phyloP scores from a whole-genome alignment of 2,797 vertebrate genomes.

The Mormyrus hasselquistii region DNA sequence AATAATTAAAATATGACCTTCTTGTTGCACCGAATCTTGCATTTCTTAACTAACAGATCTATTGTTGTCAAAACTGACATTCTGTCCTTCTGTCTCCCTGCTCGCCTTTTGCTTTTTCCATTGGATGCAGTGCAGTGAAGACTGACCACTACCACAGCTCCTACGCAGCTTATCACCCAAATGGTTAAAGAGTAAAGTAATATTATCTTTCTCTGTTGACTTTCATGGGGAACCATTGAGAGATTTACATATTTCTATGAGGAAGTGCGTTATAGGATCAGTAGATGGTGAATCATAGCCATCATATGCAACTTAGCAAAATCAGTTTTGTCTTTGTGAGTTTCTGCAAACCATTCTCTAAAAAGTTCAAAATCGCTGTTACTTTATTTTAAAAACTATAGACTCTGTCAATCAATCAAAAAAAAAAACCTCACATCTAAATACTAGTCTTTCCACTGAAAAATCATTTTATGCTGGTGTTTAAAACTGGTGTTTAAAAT shows the following conservation, averaged over 20 bases:
- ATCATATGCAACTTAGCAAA: neutral
- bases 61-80: neutral
- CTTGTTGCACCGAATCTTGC: neutral
- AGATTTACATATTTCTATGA: slow-evolving; percentile 13
- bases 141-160: neutral
- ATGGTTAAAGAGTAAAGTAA: neutral
- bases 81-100: slow-evolving; percentile 14
- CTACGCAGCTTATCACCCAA: neutral
- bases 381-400: neutral
- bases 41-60: slow-evolving; percentile 7
- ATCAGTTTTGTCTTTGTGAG: neutral
- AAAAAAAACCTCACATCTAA: neutral
- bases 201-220: slow-evolving; percentile 13
- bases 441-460: neutral
- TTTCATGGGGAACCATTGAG: neutral
- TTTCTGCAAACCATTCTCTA: neutral
- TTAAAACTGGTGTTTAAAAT: neutral
- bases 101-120: neutral
- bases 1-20: neutral
- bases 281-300: neutral
- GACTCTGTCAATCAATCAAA: neutral
- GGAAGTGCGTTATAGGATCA: slow-evolving; percentile 1
- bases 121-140: neutral
- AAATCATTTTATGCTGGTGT: neutral
- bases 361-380: neutral